Conservation (phyloP, 2,888 invertebrate species). For the Macaria liturata region DNA sequence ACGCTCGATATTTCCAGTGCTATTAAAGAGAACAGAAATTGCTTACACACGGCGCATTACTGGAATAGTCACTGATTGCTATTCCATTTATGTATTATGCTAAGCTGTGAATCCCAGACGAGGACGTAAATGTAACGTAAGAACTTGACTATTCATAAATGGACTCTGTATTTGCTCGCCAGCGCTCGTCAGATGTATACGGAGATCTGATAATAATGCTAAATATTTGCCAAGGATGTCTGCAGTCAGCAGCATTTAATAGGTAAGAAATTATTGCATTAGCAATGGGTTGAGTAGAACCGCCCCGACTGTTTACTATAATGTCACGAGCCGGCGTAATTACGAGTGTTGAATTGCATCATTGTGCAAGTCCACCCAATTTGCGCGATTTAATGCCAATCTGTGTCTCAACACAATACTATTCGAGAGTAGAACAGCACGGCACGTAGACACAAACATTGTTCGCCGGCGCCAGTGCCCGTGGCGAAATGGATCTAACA, state of each 20-base stretch:
- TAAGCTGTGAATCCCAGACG: conserved; percentile 18
- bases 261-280: conserved; percentile 5
- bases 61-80: conserved; percentile 21
- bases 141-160: conserved; percentile 19
- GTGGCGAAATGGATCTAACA: conserved; percentile 44
- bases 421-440: conserved; percentile 35
- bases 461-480: conserved; percentile 27
- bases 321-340: conserved; percentile 29
- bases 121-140: conserved; percentile 17
- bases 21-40: conserved; percentile 43
- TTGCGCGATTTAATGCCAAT: conserved; percentile 33
- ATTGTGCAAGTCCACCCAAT: conserved; percentile 29
- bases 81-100: conserved; percentile 23
- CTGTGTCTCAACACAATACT: conserved; percentile 36
- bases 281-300: conserved; percentile 9
- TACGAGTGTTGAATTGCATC: conserved; percentile 25
- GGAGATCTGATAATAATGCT: conserved; percentile 18
- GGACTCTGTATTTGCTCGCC: conserved; percentile 11
- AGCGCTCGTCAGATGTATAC: conserved; percentile 2
- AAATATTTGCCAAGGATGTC: conserved; percentile 20
- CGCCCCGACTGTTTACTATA: conserved; percentile 20
- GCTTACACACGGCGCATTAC: conserved; percentile 33
- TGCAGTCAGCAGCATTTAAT: conserved; percentile 10
- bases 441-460: conserved; percentile 35
- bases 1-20: conserved; percentile 41